phyloP scores from a whole-genome alignment of 2,113 vertebrate species.

The Vombatus ursinus region DNA sequence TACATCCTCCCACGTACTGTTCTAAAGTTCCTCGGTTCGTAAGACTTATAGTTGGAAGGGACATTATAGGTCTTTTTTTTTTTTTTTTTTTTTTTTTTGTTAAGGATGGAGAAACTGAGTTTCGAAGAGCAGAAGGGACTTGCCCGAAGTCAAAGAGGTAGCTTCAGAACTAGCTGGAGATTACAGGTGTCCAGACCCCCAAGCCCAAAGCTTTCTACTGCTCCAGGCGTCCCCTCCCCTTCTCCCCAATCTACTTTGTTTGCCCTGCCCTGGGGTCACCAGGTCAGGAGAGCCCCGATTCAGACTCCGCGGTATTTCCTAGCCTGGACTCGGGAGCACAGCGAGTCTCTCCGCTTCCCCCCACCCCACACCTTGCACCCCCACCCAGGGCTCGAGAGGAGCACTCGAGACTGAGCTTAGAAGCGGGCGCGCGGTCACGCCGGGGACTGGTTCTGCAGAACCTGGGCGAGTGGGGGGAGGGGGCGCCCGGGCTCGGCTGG shows the following conservation, averaged over 20 bases:
- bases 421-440: conserved; percentile 80
- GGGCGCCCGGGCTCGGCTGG: neutral
- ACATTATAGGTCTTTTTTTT: neutral
- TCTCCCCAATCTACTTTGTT: neutral
- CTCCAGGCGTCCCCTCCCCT: neutral
- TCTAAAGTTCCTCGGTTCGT: neutral
- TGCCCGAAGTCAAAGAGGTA: neutral
- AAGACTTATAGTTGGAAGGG: neutral
- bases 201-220: neutral
- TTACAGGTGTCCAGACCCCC: neutral
- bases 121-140: neutral
- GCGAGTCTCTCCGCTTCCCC: too few relatives aligned
- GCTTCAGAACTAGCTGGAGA: neutral
- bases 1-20: neutral
- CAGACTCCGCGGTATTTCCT: neutral
- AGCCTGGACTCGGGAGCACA: neutral
- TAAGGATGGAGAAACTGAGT: neutral
- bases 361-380: neutral
- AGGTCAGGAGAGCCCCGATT: neutral
- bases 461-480: neutral
- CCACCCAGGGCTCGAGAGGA: neutral
- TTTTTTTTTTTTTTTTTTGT: too few relatives aligned
- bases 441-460: conserved; percentile 72
- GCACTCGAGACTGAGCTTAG: conserved; percentile 71
- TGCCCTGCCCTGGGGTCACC: too few relatives aligned